Evolutionary conservation across 2,888 invertebrate species (phyloP), one percentile per base, ranked within the genome.

Genomic region (Melanotus villosus): DNA sequence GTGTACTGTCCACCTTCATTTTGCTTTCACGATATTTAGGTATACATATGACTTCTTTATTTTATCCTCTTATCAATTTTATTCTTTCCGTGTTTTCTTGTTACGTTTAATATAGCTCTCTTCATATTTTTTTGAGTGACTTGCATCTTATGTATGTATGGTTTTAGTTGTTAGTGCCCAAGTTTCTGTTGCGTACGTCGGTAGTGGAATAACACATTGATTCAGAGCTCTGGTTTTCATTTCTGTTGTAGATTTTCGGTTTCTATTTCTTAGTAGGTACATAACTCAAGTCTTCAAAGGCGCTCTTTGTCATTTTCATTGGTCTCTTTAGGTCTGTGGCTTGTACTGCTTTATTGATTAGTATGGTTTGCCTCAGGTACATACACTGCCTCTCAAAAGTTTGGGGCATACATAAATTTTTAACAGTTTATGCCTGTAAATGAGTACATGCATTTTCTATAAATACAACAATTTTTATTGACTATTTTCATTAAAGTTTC

Each of bases 1-100:
- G 60, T 68, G 67, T 56, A 63, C 70, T 56, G 54, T 45, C 43
- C 52, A 65, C 30, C 65, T 64, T 60, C 73, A 71, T 52, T 71
- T 73, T 16, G 14, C 16, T 43, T 50, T 30, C 23, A 50, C 2
- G n/a, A 50, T 21, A 6, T 19, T 50, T 18, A 6, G 2, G 26
- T 12, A 7, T 50, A 50, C 21, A 7, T 30, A 6, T 50, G 4
- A 4, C 36, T 2, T 45, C 12, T 45, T 45, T 45, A 14, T 45
- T 19, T 21, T n/a, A 10, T 45, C 45, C 3, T 21, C 45, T 45
- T 6, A 45, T 50, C 21, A 12, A 41, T 16, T 41, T 16, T 41
- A 36, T 36, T 36, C 5, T n/a, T 21, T 50, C n/a, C 14, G 1
- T 21, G 3, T 23, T 50, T 50, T 21, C 23, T n/a, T 14, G 21